Base-by-base conservation (phyloP, 1,140 invertebrate species). In the Centruroides vittatus region DNA sequence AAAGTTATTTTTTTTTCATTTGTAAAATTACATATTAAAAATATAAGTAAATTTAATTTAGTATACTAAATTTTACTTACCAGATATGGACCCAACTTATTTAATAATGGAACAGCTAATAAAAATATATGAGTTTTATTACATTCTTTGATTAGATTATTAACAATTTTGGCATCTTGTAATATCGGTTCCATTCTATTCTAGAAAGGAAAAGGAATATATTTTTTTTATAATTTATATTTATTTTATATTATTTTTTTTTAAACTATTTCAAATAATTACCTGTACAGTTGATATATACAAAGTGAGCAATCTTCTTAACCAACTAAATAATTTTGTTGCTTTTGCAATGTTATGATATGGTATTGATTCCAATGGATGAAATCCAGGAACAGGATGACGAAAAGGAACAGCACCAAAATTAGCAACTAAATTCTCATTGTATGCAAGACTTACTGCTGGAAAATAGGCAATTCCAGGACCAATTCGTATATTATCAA, bases 391-490 rank as follows among this genome's bases (percentile, higher is more conserved):
- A 4, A 89, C 71, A 1, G 86, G 86, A 73, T 87, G 88, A 54
- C 75, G 74, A 47, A 87, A 75, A 1, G 85, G 85, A 5, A 79
- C 81, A 13, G 78, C 79, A 54, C 88, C 88, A 71, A 91, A 92
- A 70, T 91, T 90, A 0, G 84, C 86, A 54, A 84, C 81, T 4
- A 91, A 68, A 70, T 81, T 84, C 72, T 91, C 87, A 41, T 80
- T 79, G 66, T 82, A 82, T 0, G 85, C 84, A 9, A 90, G 69
- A 58, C 85, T 88, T 4, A 89, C 81, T 6, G 87, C 82, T 35
- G 79, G 78, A 71, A 88, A 90, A 66, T 89, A 90, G 0, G 84
- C 85, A 23, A 84, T 76, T 1, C 85, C 85, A 3, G 80, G 76
- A 3, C 88, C 88, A 53, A 78, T 77, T 34, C 80, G 72, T 56